phyloP scores from a whole-genome alignment of 2,797 vertebrate genomes.

The Danionella dracula region DNA sequence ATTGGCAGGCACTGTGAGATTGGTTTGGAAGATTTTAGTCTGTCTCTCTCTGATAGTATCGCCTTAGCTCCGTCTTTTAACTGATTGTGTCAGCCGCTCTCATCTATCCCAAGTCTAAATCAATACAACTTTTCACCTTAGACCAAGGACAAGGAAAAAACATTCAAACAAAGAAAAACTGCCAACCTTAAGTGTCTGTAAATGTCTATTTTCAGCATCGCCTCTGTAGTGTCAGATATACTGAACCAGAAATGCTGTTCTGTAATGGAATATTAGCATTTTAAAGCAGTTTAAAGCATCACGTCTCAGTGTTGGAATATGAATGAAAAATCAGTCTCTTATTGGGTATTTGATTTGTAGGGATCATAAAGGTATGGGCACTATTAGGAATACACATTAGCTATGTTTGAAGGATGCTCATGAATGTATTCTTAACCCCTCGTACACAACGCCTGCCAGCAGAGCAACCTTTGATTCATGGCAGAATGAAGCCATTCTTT shows the following conservation, averaged over 20 bases:
- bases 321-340: too few species aligned
- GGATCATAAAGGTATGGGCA: too few species aligned
- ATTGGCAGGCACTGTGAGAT: not conserved
- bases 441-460: too few species aligned
- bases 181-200: not conserved
- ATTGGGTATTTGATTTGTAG: too few species aligned
- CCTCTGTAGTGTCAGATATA: not conserved
- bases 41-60: slow-evolving; percentile 20
- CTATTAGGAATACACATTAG: too few species aligned
- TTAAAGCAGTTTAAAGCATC: too few species aligned
- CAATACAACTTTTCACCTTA: slow-evolving; percentile 27
- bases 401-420: too few species aligned
- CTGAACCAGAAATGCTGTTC: not conserved
- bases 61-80: slow-evolving; percentile 14
- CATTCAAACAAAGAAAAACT: not conserved
- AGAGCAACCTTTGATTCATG: too few species aligned
- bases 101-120: slow-evolving; percentile 16
- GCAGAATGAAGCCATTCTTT: too few species aligned
- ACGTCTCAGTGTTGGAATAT: too few species aligned
- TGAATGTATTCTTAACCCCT: too few species aligned
- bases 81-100: slow-evolving; percentile 20
- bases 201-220: not conserved
- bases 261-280: not conserved
- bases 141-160: slow-evolving; percentile 19
- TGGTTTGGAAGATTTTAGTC: slow-evolving; percentile 6